Conservation (phyloP, 2,113 vertebrate species). For the Coturnix japonica region DNA sequence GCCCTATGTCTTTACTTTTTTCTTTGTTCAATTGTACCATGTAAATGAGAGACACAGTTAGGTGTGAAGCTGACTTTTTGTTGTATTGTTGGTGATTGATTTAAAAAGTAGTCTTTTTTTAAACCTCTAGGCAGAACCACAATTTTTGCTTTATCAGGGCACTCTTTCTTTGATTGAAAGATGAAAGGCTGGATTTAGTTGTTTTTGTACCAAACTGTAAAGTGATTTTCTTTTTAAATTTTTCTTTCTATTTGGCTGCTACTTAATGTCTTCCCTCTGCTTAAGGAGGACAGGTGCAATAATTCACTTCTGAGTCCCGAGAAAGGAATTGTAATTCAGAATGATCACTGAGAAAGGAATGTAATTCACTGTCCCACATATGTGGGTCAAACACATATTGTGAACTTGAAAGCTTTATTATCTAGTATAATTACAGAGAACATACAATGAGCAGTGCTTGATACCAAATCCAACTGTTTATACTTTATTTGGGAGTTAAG, state of each 20-base stretch:
- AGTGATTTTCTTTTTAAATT: conserved; percentile 41
- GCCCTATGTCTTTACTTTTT: background rate
- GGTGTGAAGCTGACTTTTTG: background rate
- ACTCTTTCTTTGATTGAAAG: background rate
- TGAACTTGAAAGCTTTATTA: conserved; percentile 1
- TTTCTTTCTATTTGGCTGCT: conserved; percentile 47
- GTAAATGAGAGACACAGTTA: background rate
- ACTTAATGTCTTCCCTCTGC: conserved; percentile 60
- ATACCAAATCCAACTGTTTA: conserved; percentile 11
- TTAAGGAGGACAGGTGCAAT: conserved; percentile 61
- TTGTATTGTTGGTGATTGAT: background rate
- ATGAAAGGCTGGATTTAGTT: conserved; percentile 30
- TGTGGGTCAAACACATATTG: background rate
- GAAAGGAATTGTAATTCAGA: conserved; percentile 54
- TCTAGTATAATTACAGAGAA: background rate
- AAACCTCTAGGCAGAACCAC: background rate
- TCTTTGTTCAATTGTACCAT: background rate
- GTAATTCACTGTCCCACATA: conserved; percentile 21
- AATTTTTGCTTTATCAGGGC: background rate
- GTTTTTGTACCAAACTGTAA: conserved; percentile 48
- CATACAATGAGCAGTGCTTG: background rate
- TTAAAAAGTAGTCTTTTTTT: background rate
- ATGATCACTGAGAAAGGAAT: background rate
- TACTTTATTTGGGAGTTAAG: background rate
- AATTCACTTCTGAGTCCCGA: conserved; percentile 50